Evolutionary conservation across 2,113 vertebrate genomes (phyloP), one percentile per base, ranked within the genome.

Genomic region (Dinomys branickii): DNA sequence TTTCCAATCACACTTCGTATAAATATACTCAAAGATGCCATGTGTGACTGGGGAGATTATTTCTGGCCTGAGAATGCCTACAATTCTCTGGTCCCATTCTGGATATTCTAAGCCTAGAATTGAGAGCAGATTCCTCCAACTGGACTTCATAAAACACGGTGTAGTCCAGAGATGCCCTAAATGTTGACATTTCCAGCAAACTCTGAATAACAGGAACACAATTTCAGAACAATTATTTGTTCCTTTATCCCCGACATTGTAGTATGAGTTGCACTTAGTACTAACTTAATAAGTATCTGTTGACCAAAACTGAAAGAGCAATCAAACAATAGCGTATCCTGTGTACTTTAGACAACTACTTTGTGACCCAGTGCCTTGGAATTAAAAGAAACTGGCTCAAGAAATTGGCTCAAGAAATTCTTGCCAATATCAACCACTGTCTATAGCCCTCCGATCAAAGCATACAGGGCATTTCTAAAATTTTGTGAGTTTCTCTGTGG

Each of bases 341-440:
- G 35, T 50, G 41, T 41, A 78, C 81, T 65, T 69, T 54, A 92
- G 2, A 63, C 77, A 33, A 9, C 47, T 65, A 88, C 14, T 89
- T 65, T 69, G 20, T 67, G 5, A 77, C 13, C 41, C 20, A 47
- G 86, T 61, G 5, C 24, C 38, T 94, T 47, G 85, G 28, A 78
- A 73, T 89, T 58, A 30, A 0, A 86, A 94, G 54, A 93, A 87
- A 95, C 16, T 77, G n/a, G 6, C 20, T 95, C n/a, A 86, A 88
- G 35, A 92, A 90, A 35, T 86, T 10, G n/a, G 6, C 20, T 95
- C n/a, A 86, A 88, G 35, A 92, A 90, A 35, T 86, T 10, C 6
- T 89, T 63, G 16, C 2, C 56, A 89, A 77, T 9, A 73, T 47
- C 19, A 80, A 71, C 9, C 73, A 58, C n/a, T 38, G 17, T 85